A percentile compares a stretch with the other conserved stretches of the same genome.
These are phyloP conservation scores for Idaea aversata DNA, from an alignment of 2,888 invertebrate genomes.

Conservation along the genomic window DNA sequence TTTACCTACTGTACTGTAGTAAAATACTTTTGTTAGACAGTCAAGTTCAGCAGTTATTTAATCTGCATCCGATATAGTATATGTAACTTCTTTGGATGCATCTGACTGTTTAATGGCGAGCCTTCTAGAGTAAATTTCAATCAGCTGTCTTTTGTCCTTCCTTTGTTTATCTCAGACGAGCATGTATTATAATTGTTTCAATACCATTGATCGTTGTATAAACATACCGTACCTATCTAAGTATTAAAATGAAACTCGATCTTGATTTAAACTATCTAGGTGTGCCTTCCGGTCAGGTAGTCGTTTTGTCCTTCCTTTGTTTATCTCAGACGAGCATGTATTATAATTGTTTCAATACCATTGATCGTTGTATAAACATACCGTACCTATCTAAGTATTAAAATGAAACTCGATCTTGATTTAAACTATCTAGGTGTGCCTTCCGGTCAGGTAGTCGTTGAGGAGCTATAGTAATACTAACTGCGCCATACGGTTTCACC, in stretches of 20 bases:
- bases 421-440: background rate
- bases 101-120: no score
- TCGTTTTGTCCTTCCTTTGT: background rate
- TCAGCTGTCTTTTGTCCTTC: background rate
- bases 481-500: no score
- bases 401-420: background rate
- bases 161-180: background rate
- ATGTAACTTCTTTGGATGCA: no score
- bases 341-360: background rate
- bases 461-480: background rate
- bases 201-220: no score
- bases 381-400: background rate
- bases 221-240: background rate
- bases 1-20: no score
- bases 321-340: background rate
- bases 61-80: no score
- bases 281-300: background rate
- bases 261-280: background rate
- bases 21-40: no score
- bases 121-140: no score
- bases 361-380: no score
- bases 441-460: background rate
- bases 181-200: background rate
- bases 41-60: no score
- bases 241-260: background rate